Evolutionary conservation across 1,140 invertebrate species (phyloP).

Genomic region (Mya arenaria): DNA sequence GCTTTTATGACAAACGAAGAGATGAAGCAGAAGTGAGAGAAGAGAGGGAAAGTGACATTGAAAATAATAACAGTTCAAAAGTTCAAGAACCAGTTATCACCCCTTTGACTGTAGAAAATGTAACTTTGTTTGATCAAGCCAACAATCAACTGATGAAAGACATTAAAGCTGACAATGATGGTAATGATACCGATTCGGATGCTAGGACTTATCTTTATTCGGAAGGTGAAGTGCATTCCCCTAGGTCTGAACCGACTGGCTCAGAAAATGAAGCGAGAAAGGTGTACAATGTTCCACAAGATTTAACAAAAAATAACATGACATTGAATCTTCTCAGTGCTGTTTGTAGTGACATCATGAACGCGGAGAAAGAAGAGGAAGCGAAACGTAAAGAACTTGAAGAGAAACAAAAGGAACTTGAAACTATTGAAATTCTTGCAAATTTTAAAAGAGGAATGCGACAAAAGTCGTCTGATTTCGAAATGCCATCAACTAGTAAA

Average conservation of each 20-base stretch:
- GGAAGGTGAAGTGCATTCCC: conserved; percentile 44
- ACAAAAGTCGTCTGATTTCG: neutral
- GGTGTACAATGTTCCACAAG: conserved; percentile 26
- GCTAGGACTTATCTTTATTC: conserved; percentile 50
- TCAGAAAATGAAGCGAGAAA: conserved; percentile 3
- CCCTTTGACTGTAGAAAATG: conserved; percentile 11
- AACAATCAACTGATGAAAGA: neutral
- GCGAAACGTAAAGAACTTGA: conserved; percentile 27
- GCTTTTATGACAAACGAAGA: conserved; percentile 46
- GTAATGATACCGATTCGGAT: conserved; percentile 16
- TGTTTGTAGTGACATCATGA: conserved; percentile 48
- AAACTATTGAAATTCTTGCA: conserved; percentile 50
- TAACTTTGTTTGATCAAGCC: conserved; percentile 1
- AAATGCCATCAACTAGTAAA: too few species aligned
- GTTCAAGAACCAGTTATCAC: neutral
- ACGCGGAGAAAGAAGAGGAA: conserved; percentile 51
- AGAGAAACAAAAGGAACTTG: conserved; percentile 49
- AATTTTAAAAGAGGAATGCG: conserved; percentile 29
- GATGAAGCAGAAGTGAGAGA: conserved; percentile 41
- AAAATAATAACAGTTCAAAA: conserved; percentile 45
- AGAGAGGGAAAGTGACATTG: conserved; percentile 53
- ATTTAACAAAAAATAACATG: conserved; percentile 34
- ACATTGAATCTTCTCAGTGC: conserved; percentile 48
- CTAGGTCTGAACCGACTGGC: conserved; percentile 30
- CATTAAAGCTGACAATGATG: neutral